phyloP scores from a whole-genome alignment of 1,140 invertebrate species.

The Megalopta genalis region DNA sequence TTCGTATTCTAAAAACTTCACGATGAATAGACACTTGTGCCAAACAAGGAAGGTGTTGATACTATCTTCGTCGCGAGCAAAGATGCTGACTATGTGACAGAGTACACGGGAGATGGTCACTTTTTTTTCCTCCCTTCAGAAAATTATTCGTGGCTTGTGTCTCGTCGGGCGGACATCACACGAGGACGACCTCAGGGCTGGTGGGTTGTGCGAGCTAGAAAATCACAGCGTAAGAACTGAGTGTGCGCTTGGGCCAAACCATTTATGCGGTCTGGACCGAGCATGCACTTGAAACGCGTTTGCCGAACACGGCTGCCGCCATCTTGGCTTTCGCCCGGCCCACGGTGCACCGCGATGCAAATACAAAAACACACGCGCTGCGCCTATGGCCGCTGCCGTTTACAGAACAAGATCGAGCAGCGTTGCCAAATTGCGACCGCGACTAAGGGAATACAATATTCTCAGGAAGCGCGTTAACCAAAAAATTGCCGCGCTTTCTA shows the following conservation, averaged over 20 bases:
- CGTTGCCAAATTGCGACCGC: constrained; percentile 59
- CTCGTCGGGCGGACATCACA: constrained; percentile 36
- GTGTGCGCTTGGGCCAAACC: constrained; percentile 57
- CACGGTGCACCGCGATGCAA: constrained; percentile 65
- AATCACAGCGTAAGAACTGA: constrained; percentile 45
- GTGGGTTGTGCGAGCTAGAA: constrained; percentile 19
- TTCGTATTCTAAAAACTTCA: neutral
- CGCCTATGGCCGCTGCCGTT: constrained; percentile 36
- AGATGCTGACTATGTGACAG: constrained; percentile 23
- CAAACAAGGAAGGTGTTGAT: neutral
- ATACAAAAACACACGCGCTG: constrained; percentile 73
- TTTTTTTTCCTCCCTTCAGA: constrained; percentile 17
- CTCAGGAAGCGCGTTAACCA: constrained; percentile 38
- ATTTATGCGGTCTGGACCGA: constrained; percentile 57
- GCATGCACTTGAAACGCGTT: constrained; percentile 59
- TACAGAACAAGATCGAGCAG: constrained; percentile 22
- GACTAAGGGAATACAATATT: constrained; percentile 28
- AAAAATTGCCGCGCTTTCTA: constrained; percentile 46
- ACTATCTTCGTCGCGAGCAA: neutral
- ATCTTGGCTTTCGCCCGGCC: constrained; percentile 66
- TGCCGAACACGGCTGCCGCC: constrained; percentile 66
- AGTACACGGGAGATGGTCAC: constrained; percentile 30
- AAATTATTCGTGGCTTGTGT: constrained; percentile 26
- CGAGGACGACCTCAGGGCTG: neutral
- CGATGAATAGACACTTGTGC: neutral